Evolutionary conservation across 1,140 invertebrate species (phyloP), one percentile per base, ranked within the genome.

Genomic region (Melitaea cinxia): DNA sequence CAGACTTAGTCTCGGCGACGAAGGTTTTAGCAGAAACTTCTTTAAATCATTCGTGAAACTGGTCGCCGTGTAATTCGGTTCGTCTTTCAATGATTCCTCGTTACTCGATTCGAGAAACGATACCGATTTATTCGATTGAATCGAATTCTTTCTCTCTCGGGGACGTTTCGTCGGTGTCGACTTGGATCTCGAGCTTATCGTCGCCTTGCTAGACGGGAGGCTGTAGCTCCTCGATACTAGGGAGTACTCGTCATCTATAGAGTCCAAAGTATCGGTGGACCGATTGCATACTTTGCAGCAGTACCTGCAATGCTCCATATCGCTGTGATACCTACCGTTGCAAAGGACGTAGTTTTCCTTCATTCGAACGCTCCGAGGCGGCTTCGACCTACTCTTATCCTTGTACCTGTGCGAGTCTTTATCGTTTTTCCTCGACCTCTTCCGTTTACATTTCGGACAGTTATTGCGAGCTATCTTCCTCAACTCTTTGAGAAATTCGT

Each of bases 1-100:
- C 5, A 92, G 71, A 64, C 88, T 92, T 2, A 87, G 82, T 12
- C 90, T 67, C 5, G 89, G 89, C 12, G 90, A 75, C 4, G 86
- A 81, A 3, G 91, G 90, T 57, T 85, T 88, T 23, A 92, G 70
- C 4, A 92, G 63, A 52, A 92, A 91, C 76, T 85, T 88, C 73
- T 92, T 91, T 50, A 92, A 69, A 65, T 92, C 91, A 59, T 92
- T 91, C 0, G 89, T 92, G 68, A 92, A 92, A 62, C 88, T 91
- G 60, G 85, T 91, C 4, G 88, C 89, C 17, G 91, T 91, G 60
- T 92, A 92, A 55, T 92, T 90, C 0, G 86, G 80, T 55, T 88
- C 88, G 60, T 89, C 85, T 49, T 87, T 87, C 53, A 78, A 66
- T 15, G 80, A 76, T 23, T 86, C 83, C 14, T 85, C 85, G 60